Conservation (phyloP, 2,113 vertebrate genomes). For the Psephotus haematonotus region DNA sequence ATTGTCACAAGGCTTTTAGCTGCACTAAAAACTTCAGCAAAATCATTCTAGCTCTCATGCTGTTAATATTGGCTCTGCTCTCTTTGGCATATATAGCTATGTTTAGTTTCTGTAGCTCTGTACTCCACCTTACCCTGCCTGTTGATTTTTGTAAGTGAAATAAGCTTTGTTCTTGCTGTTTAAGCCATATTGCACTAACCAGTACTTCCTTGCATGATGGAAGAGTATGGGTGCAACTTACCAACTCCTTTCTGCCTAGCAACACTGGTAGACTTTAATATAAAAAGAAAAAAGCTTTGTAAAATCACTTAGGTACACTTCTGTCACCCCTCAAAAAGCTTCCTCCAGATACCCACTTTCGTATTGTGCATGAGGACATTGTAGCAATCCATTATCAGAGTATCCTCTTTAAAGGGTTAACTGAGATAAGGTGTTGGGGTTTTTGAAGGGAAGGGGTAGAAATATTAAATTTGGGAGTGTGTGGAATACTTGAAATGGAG, state of each 20-base stretch:
- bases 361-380: rapidly evolving
- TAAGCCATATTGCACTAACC: background rate
- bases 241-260: background rate
- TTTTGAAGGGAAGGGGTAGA: background rate
- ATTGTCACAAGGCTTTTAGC: background rate
- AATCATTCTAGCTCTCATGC: background rate
- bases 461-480: background rate
- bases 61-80: background rate
- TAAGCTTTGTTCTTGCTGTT: background rate
- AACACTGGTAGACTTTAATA: rapidly evolving
- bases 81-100: background rate
- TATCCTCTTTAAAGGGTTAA: background rate
- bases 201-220: background rate
- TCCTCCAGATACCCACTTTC: background rate
- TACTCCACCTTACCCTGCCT: background rate
- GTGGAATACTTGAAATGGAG: background rate
- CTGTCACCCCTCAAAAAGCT: background rate
- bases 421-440: background rate
- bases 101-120: background rate
- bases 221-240: background rate
- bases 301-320: background rate
- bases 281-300: background rate
- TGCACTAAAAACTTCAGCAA: background rate
- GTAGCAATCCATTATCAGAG: background rate
- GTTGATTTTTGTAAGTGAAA: background rate